These are phyloP conservation scores for Cyrtonyx montezumae DNA, from an alignment of 2,113 vertebrate genomes.

Conservation along the genomic window DNA sequence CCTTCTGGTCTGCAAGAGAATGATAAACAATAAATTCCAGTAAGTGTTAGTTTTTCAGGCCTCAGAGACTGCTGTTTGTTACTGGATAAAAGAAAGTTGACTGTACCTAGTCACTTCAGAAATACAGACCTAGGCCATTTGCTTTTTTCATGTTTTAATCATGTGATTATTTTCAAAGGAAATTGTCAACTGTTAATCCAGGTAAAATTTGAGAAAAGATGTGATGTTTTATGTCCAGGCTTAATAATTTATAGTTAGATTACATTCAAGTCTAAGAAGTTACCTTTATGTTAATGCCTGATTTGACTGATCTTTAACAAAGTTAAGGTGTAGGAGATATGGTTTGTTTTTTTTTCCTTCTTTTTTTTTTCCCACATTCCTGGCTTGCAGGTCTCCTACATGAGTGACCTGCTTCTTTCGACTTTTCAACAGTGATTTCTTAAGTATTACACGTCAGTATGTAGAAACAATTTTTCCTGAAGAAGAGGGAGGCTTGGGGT, in stretches of 20 bases:
- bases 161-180: neutral
- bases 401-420: neutral
- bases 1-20: neutral
- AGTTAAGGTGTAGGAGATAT: neutral
- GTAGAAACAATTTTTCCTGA: neutral
- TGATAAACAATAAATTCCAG: neutral
- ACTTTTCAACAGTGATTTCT: neutral
- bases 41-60: neutral
- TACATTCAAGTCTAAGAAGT: neutral
- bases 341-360: too few relatives aligned
- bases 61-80: neutral
- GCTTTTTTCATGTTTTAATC: neutral
- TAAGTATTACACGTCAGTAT: neutral
- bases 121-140: neutral
- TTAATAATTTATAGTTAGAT: neutral
- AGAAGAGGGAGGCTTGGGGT: neutral
- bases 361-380: accelerated
- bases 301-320: neutral
- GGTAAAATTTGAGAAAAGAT: neutral
- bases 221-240: neutral
- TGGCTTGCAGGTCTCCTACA: neutral
- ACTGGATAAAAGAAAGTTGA: neutral
- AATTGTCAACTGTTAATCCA: neutral
- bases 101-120: neutral
- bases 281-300: neutral